Evolutionary conservation across 2,797 vertebrate genomes (phyloP), one percentile per base, ranked within the genome.

Genomic region (Etheostoma perlongum): DNA sequence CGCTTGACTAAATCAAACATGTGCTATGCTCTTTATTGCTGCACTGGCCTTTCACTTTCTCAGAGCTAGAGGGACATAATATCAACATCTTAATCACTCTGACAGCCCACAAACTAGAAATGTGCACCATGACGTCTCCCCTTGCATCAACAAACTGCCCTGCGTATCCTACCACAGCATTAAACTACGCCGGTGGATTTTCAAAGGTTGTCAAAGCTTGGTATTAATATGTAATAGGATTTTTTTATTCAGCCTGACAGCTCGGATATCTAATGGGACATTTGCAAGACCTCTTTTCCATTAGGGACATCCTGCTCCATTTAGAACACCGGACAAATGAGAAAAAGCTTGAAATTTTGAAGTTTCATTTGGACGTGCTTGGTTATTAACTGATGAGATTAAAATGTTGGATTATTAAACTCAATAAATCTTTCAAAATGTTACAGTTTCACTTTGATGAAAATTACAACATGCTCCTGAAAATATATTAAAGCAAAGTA

Each of bases 251-350:
- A 0, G 5, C 21, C 44, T 70, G 83, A 82, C 87, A 79, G 78
- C 76, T 71, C n/a, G 58, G 6, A 64, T 48, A 52, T 74, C 69
- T 69, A 23, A 59, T 5, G 81, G 70, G 77, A 83, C 71, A 2
- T 54, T 6, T 59, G n/a, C 46, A 47, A 84, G 83, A 67, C 76
- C 66, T 85, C 58, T 5, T 55, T 44, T 85, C 68, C 81, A 79
- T 86, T 67, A 78, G 69, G 60, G 5, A 10, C 71, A 18, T 69
- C 64, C 76, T 47, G 78, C 47, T 74, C 30, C 25, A 2, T 13
- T 60, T 87, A 10, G 82, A 74, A 87, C 69, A 71, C 64, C 81
- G 80, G 69, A 84, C 55, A 66, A 63, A 87, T 10, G 62, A 74
- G 77, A 25, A 65, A 64, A 64, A 60, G 33, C 8, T 23, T 23